A percentile compares a stretch with the other conserved stretches of the same genome.
Conservation (phyloP, 2,113 vertebrate species). For the Alouatta palliata region DNA sequence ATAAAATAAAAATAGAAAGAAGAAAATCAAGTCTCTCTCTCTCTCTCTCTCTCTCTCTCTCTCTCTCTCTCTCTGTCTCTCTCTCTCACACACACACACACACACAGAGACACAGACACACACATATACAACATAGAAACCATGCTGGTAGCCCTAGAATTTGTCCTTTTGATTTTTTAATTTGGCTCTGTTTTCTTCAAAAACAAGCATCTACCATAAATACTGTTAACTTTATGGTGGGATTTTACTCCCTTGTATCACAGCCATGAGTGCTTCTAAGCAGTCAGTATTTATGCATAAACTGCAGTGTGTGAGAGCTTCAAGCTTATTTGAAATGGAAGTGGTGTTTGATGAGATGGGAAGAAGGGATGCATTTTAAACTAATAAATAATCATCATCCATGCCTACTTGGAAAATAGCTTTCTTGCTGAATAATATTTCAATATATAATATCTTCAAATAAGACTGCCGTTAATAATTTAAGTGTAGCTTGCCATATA, state of each 20-base stretch:
- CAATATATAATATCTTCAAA: slow-evolving; percentile 70
- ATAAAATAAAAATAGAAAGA: slow-evolving; percentile 23
- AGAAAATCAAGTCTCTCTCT: neutral
- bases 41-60: no score
- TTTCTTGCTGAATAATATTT: slow-evolving; percentile 61
- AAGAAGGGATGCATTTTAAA: slow-evolving; percentile 69
- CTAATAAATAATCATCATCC: slow-evolving; percentile 74
- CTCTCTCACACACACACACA: no score
- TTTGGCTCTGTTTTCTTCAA: neutral
- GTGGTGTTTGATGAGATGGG: slow-evolving; percentile 53
- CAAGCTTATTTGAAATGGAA: slow-evolving; percentile 64
- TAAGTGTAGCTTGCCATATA: neutral
- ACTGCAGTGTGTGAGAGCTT: neutral
- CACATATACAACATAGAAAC: neutral
- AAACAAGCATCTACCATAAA: neutral
- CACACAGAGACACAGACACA: neutral
- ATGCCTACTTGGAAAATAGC: slow-evolving; percentile 55
- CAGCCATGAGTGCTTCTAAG: neutral
- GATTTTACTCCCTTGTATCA: neutral
- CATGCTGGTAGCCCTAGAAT: neutral
- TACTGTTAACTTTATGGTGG: neutral
- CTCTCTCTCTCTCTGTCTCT: no score
- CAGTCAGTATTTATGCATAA: neutral
- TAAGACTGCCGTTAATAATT: slow-evolving; percentile 61
- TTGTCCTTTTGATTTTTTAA: slow-evolving; percentile 14